phyloP scores from a whole-genome alignment of 2,888 invertebrate species.

The Antheraea assamensis region DNA sequence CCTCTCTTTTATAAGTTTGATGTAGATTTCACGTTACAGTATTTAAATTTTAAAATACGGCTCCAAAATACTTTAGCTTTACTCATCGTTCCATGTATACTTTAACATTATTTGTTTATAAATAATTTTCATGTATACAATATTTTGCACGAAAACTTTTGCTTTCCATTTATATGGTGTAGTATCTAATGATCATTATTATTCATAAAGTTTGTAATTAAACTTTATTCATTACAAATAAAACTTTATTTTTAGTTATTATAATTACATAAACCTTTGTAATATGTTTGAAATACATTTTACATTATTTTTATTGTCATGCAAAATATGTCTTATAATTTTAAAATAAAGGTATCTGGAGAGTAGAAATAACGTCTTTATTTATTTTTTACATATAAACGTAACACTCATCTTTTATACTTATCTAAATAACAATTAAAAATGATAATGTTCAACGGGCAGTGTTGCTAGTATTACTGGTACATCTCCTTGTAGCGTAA shows the following conservation, averaged over 20 bases:
- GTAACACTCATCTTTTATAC: background rate
- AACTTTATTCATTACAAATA: too few species aligned
- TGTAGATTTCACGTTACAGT: background rate
- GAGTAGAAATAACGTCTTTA: background rate
- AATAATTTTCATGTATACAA: background rate
- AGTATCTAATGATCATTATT: background rate
- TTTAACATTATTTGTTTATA: background rate
- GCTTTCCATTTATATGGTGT: too few species aligned
- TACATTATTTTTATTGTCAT: too few species aligned
- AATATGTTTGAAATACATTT: background rate
- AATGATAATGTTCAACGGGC: slow-evolving; percentile 58
- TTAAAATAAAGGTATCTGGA: background rate
- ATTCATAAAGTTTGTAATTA: background rate
- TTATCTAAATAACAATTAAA: slow-evolving; percentile 26
- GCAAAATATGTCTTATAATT: background rate
- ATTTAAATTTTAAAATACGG: background rate
- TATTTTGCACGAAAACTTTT: background rate
- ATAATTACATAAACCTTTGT: background rate
- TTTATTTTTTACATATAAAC: background rate
- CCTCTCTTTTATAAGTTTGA: background rate
- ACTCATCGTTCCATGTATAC: background rate
- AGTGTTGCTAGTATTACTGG: slow-evolving; percentile 55
- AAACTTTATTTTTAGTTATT: too few species aligned
- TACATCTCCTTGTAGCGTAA: slow-evolving; percentile 50
- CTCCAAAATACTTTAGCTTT: background rate